Conservation (phyloP, 2,113 vertebrate genomes). For the Nerophis lumbriciformis region DNA sequence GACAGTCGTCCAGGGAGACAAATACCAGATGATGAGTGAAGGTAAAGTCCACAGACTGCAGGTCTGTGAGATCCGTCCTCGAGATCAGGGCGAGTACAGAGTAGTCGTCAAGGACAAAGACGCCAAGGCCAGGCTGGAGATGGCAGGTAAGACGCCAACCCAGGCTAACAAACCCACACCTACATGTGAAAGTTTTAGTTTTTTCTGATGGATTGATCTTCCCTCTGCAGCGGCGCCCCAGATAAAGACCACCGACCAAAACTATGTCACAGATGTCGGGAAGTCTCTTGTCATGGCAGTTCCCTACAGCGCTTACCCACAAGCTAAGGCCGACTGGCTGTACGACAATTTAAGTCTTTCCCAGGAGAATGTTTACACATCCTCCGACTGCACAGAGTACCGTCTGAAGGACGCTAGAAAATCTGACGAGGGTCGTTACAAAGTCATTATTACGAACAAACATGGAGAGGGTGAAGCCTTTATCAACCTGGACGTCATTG, state of each 20-base stretch:
- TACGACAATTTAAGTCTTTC: constrained; percentile 77
- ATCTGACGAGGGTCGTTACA: constrained; percentile 85
- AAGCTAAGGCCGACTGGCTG: constrained; percentile 89
- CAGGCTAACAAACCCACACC: background rate
- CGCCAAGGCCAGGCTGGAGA: constrained; percentile 91
- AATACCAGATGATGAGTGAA: constrained; percentile 98
- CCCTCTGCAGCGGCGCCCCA: constrained; percentile 79
- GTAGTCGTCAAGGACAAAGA: constrained; percentile 95
- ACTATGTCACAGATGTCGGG: constrained; percentile 87
- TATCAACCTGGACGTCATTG: constrained; percentile 89
- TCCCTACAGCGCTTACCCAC: constrained; percentile 91
- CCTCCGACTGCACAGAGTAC: constrained; percentile 83
- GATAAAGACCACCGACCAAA: constrained; percentile 92
- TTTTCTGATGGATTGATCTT: background rate
- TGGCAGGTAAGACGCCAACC: constrained; percentile 77
- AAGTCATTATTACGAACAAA: constrained; percentile 87
- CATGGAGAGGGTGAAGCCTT: constrained; percentile 91
- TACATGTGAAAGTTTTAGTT: background rate
- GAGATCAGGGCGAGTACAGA: constrained; percentile 95
- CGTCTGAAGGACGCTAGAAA: constrained; percentile 85
- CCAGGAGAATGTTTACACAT: constrained; percentile 81
- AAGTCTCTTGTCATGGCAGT: constrained; percentile 88
- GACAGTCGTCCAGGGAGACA: constrained; percentile 93
- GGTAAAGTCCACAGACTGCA: constrained; percentile 92
- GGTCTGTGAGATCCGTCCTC: constrained; percentile 89